A percentile compares a stretch with the other conserved stretches of the same genome.
These are phyloP conservation scores for Rhynchomys soricoides DNA, from an alignment of 2,113 vertebrate species.

Conservation along the genomic window DNA sequence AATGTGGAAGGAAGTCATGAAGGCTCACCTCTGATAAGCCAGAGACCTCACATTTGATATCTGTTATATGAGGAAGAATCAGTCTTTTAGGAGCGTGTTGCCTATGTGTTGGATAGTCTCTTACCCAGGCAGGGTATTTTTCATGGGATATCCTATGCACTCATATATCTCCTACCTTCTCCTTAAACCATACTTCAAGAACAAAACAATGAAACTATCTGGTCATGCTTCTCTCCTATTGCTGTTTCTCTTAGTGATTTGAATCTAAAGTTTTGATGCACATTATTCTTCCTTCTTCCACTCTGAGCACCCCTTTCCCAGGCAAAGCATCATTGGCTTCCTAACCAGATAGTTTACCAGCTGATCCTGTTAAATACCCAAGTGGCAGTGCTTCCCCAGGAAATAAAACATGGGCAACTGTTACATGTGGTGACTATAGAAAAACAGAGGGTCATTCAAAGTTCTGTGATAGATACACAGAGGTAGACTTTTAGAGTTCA, in stretches of 20 bases:
- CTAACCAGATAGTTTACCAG: constrained; percentile 82
- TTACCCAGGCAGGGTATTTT: neutral
- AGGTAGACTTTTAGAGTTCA: neutral
- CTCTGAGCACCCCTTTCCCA: neutral
- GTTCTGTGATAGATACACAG: constrained; percentile 4
- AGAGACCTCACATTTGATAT: neutral
- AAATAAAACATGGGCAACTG: constrained; percentile 75
- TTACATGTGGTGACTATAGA: constrained; percentile 31
- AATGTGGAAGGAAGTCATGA: fast-evolving
- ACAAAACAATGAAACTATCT: neutral
- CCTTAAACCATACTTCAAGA: neutral
- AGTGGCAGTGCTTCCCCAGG: constrained; percentile 70
- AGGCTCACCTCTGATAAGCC: too few species aligned
- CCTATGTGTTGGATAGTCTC: neutral
- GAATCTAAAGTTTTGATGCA: neutral
- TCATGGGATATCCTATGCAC: too few species aligned
- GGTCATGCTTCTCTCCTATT: neutral
- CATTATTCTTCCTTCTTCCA: constrained; percentile 23
- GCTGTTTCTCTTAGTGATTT: fast-evolving
- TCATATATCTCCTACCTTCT: neutral
- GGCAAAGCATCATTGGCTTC: constrained; percentile 72
- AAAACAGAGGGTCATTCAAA: constrained; percentile 66
- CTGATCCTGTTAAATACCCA: constrained; percentile 77
- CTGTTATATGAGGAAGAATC: neutral
- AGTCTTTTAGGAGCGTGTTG: neutral